Evolutionary conservation across 1,140 invertebrate genomes (phyloP), one percentile per base, ranked within the genome.

Genomic region (Drosophila auraria): DNA sequence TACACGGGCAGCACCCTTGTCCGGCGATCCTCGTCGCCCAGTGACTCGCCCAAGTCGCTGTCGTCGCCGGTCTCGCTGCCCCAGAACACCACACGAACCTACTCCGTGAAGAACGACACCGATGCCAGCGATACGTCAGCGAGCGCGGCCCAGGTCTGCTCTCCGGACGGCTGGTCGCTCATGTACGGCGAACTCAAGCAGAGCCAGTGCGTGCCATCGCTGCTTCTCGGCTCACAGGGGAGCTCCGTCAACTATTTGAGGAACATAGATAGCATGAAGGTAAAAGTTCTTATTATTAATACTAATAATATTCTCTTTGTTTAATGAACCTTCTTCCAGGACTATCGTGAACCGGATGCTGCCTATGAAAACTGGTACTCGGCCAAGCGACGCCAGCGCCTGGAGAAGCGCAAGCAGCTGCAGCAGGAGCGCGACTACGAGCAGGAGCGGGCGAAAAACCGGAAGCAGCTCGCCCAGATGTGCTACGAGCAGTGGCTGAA

Each of bases 301-400:
- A 20, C 20, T 20, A 20, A 20, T 20, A 20, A 20, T 20, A 20
- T 1, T 20, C 20, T 20, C 0, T 20, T 20, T 20, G 20, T 44
- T 44, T 17, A 11, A 17, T 11, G 3, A 2, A 33, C 20, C 6
- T 15, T 9, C 15, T 1, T n/a, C 4, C 14, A 71, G 68, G 30
- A 56, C 0, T 14, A 27, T 7, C 69, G 78, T 2, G 38, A 89
- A 15, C 70, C 78, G 0, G 33, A 81, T 8, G 53, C 56, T 17
- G 84, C 87, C 14, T 90, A 54, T 20, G 65, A 91, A 3, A 69
- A 56, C 1, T 90, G 86, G 86, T 69, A 33, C 23, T 78, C 79
- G 2, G 58, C 68, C 20, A 89, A 89, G 65, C 38, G 76, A 15
- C 42, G 12, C 8, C 42, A 61, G 20, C 58, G 74, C 0, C 62